Evolutionary conservation across 2,113 vertebrate genomes (phyloP).

Genomic region (Phasianus colchicus): DNA sequence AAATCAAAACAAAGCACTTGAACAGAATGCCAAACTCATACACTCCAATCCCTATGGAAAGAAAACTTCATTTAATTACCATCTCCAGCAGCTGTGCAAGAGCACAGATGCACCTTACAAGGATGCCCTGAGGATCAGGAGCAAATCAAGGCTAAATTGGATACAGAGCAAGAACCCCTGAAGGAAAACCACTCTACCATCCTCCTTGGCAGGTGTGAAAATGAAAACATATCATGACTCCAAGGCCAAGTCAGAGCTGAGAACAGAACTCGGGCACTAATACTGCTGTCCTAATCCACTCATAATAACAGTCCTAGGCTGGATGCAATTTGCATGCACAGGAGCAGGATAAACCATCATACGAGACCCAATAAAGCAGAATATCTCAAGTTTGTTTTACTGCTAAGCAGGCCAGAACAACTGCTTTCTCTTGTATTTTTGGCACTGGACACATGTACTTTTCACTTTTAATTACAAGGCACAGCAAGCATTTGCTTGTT

Average conservation of each 20-base stretch:
- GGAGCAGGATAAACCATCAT: neutral
- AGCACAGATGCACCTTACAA: neutral
- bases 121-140: neutral
- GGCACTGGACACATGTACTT: constrained; percentile 66
- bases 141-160: constrained; percentile 36
- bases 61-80: neutral
- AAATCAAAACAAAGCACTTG: constrained; percentile 15
- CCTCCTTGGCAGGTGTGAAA: neutral
- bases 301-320: neutral
- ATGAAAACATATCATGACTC: neutral
- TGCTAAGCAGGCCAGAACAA: constrained; percentile 50
- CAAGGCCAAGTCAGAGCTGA: neutral
- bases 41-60: neutral
- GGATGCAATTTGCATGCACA: neutral
- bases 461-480: constrained; percentile 74
- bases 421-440: constrained; percentile 33
- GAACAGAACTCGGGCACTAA: neutral
- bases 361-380: constrained; percentile 20
- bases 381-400: constrained; percentile 16
- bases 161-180: neutral
- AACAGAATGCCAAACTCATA: neutral
- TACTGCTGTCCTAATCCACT: neutral
- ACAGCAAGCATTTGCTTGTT: constrained; percentile 70
- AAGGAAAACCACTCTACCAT: constrained; percentile 38
- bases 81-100: neutral